A percentile compares a stretch with the other conserved stretches of the same genome.
These are phyloP conservation scores for Chymomyza costata DNA, from an alignment of 1,140 invertebrate species.

Conservation along the genomic window DNA sequence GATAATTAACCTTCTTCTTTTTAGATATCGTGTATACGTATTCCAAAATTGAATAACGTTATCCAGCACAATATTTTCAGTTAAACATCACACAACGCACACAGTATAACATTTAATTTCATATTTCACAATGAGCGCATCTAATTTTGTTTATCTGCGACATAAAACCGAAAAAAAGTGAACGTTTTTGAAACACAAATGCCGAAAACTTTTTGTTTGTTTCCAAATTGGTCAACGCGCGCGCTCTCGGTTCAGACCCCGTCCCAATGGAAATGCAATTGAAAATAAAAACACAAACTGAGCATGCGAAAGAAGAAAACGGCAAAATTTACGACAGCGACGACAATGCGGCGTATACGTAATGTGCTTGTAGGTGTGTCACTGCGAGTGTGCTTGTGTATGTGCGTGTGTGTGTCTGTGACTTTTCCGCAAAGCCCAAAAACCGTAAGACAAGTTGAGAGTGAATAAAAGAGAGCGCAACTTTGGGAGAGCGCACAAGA, in stretches of 20 bases:
- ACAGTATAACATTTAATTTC: neutral
- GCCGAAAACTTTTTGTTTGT: neutral
- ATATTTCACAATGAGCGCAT: too few species aligned
- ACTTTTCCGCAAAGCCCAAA: constrained; percentile 62
- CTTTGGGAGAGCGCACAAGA: constrained; percentile 20
- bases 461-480: too few species aligned
- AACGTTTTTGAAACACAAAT: neutral
- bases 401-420: constrained; percentile 17
- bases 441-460: constrained; percentile 36
- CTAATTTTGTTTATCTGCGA: too few species aligned
- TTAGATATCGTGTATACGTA: too few species aligned
- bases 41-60: too few species aligned
- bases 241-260: constrained; percentile 31
- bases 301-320: constrained; percentile 58
- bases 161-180: neutral
- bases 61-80: too few species aligned
- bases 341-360: constrained; percentile 54
- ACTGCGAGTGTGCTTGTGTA: too few species aligned
- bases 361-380: constrained; percentile 41
- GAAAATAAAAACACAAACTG: constrained; percentile 55
- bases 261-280: constrained; percentile 66
- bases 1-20: too few species aligned
- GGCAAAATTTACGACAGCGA: constrained; percentile 34
- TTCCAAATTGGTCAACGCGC: constrained; percentile 14
- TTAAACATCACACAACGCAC: neutral